Base-by-base conservation (phyloP, 2,888 invertebrate species). In the Microplitis manilae region DNA sequence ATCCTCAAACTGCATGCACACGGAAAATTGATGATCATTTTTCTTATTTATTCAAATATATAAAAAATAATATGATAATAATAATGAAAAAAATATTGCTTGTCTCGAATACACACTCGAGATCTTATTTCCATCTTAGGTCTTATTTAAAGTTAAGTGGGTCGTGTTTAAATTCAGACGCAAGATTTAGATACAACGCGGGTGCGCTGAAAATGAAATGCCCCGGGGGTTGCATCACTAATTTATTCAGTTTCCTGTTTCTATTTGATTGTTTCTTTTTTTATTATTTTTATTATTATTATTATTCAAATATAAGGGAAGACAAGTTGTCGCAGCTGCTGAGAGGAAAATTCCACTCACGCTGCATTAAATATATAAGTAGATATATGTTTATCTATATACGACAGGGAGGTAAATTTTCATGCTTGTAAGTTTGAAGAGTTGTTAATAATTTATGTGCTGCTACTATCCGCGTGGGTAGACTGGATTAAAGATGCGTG, bases 401-500 rank as follows among this genome's bases (percentile, higher is more conserved):
- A 50, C 9, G 50, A 50, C 13, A 9, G 50, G 13, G 13, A 50
- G 50, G 9, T 50, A 13, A 50, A 50, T 50, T 50, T 50, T 50
- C 50, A 50, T 50, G 50, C 50, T 50, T 50, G 13, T 50, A 50
- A 50, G 9, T 50, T 50, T 50, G 4, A 50, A 50, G 50, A 50
- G 50, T 50, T 50, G 50, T 50, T 50, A 13, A 73, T 73, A 64
- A 73, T 64, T 38, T 73, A 64, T 73, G 30, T 30, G 30, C 30
- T 30, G 30, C 30, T 30, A 30, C 30, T 30, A 64, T 73, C 30
- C 8, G 38, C 40, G 64, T 6, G 40, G 5, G 41, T 59, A 50
- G 50, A 81, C 82, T 81, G 82, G 84, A 83, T 69, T 64, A 85
- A 85, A 85, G 83, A 81, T 83, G 79, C 69, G 77, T 83, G 83